A percentile compares a stretch with the other conserved stretches of the same genome.
These are phyloP conservation scores for Micropoecilia bifurca DNA, from an alignment of 2,797 vertebrate genomes.

Conservation along the genomic window DNA sequence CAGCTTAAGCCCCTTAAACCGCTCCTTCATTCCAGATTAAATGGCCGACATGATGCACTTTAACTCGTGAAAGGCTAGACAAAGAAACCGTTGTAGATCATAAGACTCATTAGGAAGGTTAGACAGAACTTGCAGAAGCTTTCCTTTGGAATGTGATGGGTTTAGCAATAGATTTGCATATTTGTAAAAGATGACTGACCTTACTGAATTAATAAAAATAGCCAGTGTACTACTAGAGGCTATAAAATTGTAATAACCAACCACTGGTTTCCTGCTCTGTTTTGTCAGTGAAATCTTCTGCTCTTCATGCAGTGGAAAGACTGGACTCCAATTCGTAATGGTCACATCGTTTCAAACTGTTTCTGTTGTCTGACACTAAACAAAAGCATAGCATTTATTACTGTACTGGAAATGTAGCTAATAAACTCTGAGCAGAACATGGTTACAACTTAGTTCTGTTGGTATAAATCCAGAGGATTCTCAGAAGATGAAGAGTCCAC, in stretches of 20 bases:
- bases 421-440: background rate
- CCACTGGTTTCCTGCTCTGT: background rate
- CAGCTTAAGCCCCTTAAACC: background rate
- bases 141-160: background rate
- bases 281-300: background rate
- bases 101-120: background rate
- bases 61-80: background rate
- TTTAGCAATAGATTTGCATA: background rate
- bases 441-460: background rate
- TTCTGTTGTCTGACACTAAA: background rate
- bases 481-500: background rate
- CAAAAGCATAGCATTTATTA: background rate
- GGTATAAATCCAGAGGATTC: background rate
- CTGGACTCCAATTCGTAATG: background rate
- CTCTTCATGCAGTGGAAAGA: background rate
- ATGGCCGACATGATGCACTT: background rate
- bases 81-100: background rate
- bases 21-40: background rate
- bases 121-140: background rate
- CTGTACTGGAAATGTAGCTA: background rate
- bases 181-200: background rate
- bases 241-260: background rate
- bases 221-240: background rate
- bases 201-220: background rate
- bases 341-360: background rate